Evolutionary conservation across 2,888 invertebrate genomes (phyloP).

Genomic region (Drosophila tanythrix): DNA sequence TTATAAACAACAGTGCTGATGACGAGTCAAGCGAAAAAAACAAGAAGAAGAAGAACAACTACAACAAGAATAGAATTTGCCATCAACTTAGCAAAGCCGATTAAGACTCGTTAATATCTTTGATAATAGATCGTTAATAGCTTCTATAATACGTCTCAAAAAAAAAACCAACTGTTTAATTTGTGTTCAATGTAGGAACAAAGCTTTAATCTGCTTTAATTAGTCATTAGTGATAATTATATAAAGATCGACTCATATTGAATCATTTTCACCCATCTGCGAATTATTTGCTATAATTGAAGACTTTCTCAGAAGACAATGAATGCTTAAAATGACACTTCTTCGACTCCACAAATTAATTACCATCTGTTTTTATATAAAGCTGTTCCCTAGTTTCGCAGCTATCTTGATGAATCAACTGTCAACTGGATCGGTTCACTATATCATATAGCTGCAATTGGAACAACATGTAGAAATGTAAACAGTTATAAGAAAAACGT

Average conservation of each 20-base stretch:
- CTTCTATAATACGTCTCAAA: too few species aligned
- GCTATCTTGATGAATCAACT: neutral
- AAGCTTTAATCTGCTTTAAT: neutral
- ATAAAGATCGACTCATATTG: neutral
- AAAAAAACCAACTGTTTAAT: neutral
- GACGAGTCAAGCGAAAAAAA: neutral
- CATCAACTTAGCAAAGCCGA: neutral
- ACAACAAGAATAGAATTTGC: conserved; percentile 1
- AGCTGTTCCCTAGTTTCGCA: neutral
- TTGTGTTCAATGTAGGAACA: neutral
- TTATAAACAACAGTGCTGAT: conserved; percentile 5
- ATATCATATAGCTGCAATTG: neutral
- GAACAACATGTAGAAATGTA: neutral
- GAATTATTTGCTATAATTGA: neutral
- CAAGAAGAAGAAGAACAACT: neutral
- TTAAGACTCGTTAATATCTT: neutral
- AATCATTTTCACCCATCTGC: neutral
- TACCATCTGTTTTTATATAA: neutral
- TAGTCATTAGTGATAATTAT: neutral
- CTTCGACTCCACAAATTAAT: neutral
- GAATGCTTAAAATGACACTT: neutral
- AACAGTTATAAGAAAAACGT: neutral
- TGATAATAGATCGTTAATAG: neutral
- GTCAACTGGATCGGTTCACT: neutral
- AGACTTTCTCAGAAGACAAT: neutral